These are phyloP conservation scores for Falco cherrug DNA, from an alignment of 2,797 vertebrate species.

Conservation along the genomic window DNA sequence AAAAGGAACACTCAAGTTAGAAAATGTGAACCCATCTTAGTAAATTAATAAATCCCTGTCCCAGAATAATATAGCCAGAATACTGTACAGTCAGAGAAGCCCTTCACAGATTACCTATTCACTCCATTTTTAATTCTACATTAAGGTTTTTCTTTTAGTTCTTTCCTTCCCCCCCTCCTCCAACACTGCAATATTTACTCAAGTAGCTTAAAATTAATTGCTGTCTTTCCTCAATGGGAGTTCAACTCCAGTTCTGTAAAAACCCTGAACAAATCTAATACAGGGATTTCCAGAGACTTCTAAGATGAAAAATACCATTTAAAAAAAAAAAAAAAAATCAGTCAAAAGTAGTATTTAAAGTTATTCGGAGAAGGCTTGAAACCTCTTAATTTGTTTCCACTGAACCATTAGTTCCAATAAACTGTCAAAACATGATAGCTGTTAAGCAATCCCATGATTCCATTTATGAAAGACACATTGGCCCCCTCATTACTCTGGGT, in stretches of 20 bases:
- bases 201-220: not conserved
- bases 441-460: not conserved
- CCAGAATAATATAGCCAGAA: not conserved
- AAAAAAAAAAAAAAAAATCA: not conserved
- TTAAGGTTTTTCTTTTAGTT: not conserved
- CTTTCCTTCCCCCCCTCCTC: not conserved
- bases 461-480: not conserved
- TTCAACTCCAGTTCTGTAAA: not conserved
- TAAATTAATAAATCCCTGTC: not conserved
- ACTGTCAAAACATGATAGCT: not conserved
- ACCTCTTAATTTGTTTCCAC: not conserved
- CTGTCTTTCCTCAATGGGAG: not conserved
- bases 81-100: not conserved
- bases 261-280: not conserved
- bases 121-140: not conserved
- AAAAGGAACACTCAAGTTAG: conserved; percentile 37
- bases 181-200: not conserved
- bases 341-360: not conserved
- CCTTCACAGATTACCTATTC: not conserved
- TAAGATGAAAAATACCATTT: not conserved
- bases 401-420: not conserved
- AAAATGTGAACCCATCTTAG: not conserved
- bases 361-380: not conserved
- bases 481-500: not conserved
- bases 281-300: not conserved